Evolutionary conservation across 2,888 invertebrate species (phyloP).

Genomic region (Pyrrhosoma nymphula): DNA sequence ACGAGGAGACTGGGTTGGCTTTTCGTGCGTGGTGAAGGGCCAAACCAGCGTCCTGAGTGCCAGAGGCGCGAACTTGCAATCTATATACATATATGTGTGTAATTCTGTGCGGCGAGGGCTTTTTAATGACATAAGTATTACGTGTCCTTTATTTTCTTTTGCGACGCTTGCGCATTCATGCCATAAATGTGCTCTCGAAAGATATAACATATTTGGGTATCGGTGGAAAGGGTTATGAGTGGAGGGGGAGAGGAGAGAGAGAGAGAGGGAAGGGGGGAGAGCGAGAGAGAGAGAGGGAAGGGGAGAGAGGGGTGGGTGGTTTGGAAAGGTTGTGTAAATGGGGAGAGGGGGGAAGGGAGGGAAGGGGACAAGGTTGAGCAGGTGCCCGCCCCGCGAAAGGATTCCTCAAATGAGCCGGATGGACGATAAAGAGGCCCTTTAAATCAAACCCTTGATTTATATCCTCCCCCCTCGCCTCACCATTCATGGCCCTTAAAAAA

Average conservation of each 20-base stretch:
- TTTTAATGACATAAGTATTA: no score
- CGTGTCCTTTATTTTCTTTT: background rate
- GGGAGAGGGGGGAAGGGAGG: no score
- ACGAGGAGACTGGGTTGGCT: no score
- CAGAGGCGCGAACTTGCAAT: no score
- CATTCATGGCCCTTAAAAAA: background rate
- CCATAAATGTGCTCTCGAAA: background rate
- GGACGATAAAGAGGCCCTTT: conserved; percentile 47
- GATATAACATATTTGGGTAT: background rate
- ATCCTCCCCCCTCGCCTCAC: background rate
- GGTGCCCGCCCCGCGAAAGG: conserved; percentile 6
- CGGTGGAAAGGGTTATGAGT: no score
- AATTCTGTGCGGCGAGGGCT: no score
- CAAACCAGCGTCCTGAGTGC: no score
- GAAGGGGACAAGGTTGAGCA: background rate
- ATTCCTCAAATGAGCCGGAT: conserved; percentile 34
- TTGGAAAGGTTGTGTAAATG: background rate
- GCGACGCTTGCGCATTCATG: background rate
- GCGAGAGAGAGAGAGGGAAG: background rate
- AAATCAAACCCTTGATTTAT: conserved; percentile 58
- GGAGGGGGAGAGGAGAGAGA: background rate
- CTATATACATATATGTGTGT: no score
- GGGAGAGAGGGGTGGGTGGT: background rate
- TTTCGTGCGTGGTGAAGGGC: no score
- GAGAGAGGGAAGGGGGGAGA: no score